Conservation (phyloP, 2,888 invertebrate species). For the Nematopogon swammerdamellus region DNA sequence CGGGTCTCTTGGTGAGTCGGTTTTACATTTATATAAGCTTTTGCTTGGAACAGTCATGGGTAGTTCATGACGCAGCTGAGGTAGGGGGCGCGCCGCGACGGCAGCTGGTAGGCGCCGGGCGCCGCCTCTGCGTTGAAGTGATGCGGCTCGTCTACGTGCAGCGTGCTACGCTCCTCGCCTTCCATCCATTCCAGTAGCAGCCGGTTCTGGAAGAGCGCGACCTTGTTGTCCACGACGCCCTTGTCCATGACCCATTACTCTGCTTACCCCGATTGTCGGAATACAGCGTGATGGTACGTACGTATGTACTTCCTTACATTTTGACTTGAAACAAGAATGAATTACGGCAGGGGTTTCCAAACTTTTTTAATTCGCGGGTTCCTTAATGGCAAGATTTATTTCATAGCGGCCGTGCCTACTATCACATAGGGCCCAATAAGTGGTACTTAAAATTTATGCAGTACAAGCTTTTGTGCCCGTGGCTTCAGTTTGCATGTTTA, state of each 20-base stretch:
- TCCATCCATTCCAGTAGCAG: conserved; percentile 69
- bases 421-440: too few relatives aligned
- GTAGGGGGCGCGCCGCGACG: conserved; percentile 69
- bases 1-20: conserved; percentile 66
- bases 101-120: conserved; percentile 38
- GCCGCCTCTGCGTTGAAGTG: conserved; percentile 22
- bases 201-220: conserved; percentile 79
- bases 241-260: conserved; percentile 69
- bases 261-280: conserved; percentile 97
- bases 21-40: background rate
- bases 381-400: too few relatives aligned
- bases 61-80: conserved; percentile 76
- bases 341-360: background rate
- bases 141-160: conserved; percentile 9
- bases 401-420: too few relatives aligned
- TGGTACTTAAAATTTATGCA: too few relatives aligned
- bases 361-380: background rate
- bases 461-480: too few relatives aligned
- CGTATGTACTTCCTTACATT: background rate
- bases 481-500: too few relatives aligned
- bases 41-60: conserved; percentile 33
- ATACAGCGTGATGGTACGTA: conserved; percentile 83
- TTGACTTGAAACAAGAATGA: background rate
- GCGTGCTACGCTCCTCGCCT: background rate
- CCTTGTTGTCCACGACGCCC: conserved; percentile 88